These are phyloP conservation scores for Tupaia chinensis DNA, from an alignment of 2,113 vertebrate species.

Conservation along the genomic window DNA sequence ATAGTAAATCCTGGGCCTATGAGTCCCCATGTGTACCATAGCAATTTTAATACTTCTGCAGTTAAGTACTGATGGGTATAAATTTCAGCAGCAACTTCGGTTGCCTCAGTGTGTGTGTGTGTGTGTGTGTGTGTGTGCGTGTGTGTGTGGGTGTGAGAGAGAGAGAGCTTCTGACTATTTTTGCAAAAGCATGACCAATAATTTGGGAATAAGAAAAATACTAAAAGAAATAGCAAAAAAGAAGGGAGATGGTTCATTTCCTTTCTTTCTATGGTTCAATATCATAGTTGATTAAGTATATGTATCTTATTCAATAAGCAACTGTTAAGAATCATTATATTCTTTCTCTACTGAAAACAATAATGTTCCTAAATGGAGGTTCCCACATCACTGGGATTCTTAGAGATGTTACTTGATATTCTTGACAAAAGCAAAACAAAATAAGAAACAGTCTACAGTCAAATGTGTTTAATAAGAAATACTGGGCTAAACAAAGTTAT, in stretches of 20 bases:
- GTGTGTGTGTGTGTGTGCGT: too few relatives aligned
- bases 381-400: background rate
- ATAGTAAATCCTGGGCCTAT: constrained; percentile 59
- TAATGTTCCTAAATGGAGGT: background rate
- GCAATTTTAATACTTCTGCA: constrained; percentile 73
- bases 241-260: background rate
- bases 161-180: background rate
- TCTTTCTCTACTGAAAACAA: constrained; percentile 24
- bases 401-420: background rate
- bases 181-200: constrained; percentile 12
- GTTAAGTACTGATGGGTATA: background rate
- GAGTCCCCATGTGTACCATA: constrained; percentile 6
- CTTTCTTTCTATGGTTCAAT: background rate
- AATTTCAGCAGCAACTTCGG: constrained; percentile 40
- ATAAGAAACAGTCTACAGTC: background rate
- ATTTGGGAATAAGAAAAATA: constrained; percentile 36
- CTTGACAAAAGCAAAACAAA: background rate
- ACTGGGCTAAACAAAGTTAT: background rate
- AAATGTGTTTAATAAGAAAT: constrained; percentile 30
- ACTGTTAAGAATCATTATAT: constrained; percentile 6
- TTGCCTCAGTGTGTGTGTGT: background rate
- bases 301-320: background rate
- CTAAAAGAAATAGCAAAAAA: background rate
- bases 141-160: too few relatives aligned
- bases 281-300: background rate